Base-by-base conservation (phyloP, 2,113 vertebrate genomes). In the Mystacornis crossleyi region DNA sequence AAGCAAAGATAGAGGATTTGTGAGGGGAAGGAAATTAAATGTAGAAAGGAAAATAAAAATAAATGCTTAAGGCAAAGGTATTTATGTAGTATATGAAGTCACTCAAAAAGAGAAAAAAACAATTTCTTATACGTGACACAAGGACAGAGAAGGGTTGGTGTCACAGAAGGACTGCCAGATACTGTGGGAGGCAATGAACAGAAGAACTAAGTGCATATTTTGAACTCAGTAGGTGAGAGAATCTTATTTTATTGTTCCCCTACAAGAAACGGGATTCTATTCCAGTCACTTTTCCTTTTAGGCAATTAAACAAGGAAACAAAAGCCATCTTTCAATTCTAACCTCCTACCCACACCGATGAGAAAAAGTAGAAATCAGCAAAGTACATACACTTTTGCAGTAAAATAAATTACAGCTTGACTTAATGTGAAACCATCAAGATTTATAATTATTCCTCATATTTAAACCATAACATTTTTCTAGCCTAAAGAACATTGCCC, bases 361-460 rank as follows among this genome's bases (percentile, higher is more conserved):
- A 95, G 62, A 73, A 89, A 93, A 93, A 72, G 29, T 13, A 72
- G 79, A 82, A 90, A 65, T 28, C 2, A 0, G n/a, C 50, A 74
- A 66, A 95, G 65, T 55, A 62, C 36, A 48, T 15, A 47, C 28
- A 23, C 19, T 54, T 78, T 14, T 65, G 71, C 79, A 75, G 65
- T 51, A 80, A 94, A 96, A 90, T 80, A 86, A 75, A 80, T 94
- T 89, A 45, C 51, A 66, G 24, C 40, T 58, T 21, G 33, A 83
- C 45, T 89, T 93, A 88, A 95, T 43, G 42, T 14, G 55, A 88
- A 90, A 14, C 53, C 72, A 91, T 87, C 65, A 69, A 88, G 71
- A 95, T 92, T 89, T 95, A 89, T 81, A 88, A 94, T 94, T 97
- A 93, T 65, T 84, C 78, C 75, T 80, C 3, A 3, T 86, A 82